Conservation (phyloP, 1,140 invertebrate genomes). For the Trichonephila clavipes region DNA sequence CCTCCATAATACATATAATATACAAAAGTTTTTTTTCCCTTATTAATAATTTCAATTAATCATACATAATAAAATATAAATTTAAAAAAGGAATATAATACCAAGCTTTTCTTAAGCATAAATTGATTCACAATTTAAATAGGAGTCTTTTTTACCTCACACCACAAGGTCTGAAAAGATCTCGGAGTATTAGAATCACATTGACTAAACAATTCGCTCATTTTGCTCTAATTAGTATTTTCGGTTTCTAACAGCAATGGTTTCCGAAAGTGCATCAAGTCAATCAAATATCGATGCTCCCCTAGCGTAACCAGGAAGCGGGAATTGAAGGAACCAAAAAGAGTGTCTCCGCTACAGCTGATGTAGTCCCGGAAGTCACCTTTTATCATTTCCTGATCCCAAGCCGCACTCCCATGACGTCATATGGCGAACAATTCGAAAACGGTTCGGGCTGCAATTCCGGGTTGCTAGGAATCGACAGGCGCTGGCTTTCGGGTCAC, state of each 20-base stretch:
- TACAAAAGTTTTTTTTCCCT: too few species aligned
- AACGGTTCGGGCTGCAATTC: background rate
- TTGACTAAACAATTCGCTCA: background rate
- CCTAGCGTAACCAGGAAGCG: conserved; percentile 6
- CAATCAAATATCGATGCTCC: conserved; percentile 18
- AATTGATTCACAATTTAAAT: background rate
- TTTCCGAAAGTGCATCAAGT: conserved; percentile 12
- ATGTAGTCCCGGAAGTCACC: conserved; percentile 9
- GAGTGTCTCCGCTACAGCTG: background rate
- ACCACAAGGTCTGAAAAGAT: background rate
- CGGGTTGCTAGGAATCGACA: background rate
- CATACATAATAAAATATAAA: too few species aligned
- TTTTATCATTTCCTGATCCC: conserved; percentile 20
- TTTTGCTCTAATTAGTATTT: background rate
- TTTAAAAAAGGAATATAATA: too few species aligned
- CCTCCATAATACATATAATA: too few species aligned
- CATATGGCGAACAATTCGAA: background rate
- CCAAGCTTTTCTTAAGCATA: too few species aligned
- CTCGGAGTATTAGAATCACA: background rate
- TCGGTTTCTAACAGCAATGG: conserved; percentile 14
- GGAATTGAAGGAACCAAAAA: conserved; percentile 25
- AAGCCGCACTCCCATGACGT: background rate
- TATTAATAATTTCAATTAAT: too few species aligned
- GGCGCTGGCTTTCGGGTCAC: background rate
- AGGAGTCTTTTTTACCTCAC: background rate